Evolutionary conservation across 1,140 invertebrate genomes (phyloP), one percentile per base, ranked within the genome.

Genomic region (Scaptomyza pallida): DNA sequence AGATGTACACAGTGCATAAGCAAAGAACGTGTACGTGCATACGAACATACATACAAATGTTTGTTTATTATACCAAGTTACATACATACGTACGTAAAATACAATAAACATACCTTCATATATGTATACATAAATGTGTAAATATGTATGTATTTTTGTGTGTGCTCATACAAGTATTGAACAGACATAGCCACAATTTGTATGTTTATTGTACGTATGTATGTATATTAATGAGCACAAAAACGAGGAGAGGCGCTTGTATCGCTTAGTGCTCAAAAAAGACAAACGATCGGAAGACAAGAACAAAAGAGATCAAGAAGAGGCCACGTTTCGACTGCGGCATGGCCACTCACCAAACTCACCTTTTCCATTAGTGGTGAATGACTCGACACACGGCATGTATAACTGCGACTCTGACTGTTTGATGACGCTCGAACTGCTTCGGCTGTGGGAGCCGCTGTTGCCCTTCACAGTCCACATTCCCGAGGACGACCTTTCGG

Each of bases 321-420:
- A 62, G 48, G 16, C 56, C 26, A 45, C 16, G 55, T 35, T 59
- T 10, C 23, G 41, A n/a, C 41, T 33, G 41, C 15, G 23, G 15
- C 12, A 44, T 35, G 12, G 2, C 41, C 55, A 56, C 50, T 12
- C 33, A 35, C 33, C 12, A 55, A 83, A 91, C 91, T 93, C 92
- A 95, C 95, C 94, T 94, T 95, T 95, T 75, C 95, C 95, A 90
- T 95, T 94, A 80, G 95, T 95, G 82, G 94, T 95, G 65, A 95
- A 93, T 62, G 95, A 96, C 61, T 93, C 94, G 61, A 82, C 21
- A 67, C 61, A 76, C 55, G 63, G 76, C 15, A 56, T 45, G 52
- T 68, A 72, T 68, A 75, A 88, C 92, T 93, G 85, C 93, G 74
- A 71, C 52, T 81, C 73, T 16, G 55, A 30, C 57, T 51, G 57